phyloP scores from a whole-genome alignment of 2,113 vertebrate genomes.

The Sebastes schlegelii region DNA sequence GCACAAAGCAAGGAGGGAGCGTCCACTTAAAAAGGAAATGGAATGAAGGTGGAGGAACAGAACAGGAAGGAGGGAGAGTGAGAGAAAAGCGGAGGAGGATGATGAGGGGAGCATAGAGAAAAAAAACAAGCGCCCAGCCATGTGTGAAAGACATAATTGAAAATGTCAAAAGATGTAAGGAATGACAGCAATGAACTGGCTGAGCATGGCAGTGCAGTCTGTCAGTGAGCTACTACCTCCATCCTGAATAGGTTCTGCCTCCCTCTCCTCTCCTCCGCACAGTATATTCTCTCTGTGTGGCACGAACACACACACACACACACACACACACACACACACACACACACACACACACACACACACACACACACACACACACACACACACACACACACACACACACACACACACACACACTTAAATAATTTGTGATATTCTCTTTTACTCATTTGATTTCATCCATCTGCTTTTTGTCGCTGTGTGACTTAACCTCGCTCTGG shows the following conservation, averaged over 20 bases:
- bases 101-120: conserved; percentile 48
- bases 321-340: conserved; percentile 25
- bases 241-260: conserved; percentile 44
- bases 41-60: conserved; percentile 65
- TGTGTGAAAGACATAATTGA: conserved; percentile 87
- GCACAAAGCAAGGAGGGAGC: conserved; percentile 68
- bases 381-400: conserved; percentile 18
- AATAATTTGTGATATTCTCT: conserved; percentile 54
- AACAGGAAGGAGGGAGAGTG: conserved; percentile 46
- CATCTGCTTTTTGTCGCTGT: conserved; percentile 58
- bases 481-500: conserved; percentile 49
- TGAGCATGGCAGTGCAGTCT: conserved; percentile 68
- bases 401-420: conserved; percentile 38
- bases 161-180: conserved; percentile 87
- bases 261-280: conserved; percentile 26
- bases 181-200: conserved; percentile 84
- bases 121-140: conserved; percentile 72
- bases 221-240: conserved; percentile 71
- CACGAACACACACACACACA: conserved; percentile 6
- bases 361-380: conserved; percentile 19
- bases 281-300: conserved; percentile 8
- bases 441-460: conserved; percentile 68
- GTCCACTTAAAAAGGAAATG: conserved; percentile 77
- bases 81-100: conserved; percentile 52
- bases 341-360: conserved; percentile 16